Evolutionary conservation across 2,888 invertebrate species (phyloP).

Genomic region (Sphaerophoria rueppellii): DNA sequence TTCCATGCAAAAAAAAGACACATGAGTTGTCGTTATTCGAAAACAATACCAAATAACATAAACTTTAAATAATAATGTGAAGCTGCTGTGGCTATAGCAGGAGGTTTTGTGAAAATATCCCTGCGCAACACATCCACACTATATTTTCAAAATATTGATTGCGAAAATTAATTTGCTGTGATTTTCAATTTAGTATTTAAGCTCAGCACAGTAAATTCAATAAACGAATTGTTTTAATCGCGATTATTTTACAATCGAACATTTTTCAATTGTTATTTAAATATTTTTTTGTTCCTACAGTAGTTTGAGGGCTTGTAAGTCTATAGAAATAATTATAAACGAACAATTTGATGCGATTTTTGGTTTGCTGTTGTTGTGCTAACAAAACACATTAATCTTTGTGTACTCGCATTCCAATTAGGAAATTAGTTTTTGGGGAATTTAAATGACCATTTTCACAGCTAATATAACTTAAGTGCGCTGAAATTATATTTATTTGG

Average conservation of each 20-base stretch:
- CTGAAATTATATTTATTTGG: background rate
- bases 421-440: slow-evolving; percentile 6
- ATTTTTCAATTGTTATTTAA: background rate
- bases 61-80: no score
- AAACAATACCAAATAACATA: no score
- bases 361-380: slow-evolving; percentile 1
- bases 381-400: background rate
- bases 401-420: slow-evolving; percentile 36
- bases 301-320: slow-evolving; percentile 4
- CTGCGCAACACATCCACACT: background rate
- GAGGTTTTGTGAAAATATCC: background rate
- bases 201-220: slow-evolving; percentile 1
- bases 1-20: no score
- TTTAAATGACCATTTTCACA: slow-evolving; percentile 15
- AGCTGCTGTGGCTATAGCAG: no score
- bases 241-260: slow-evolving; percentile 19
- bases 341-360: slow-evolving; percentile 30
- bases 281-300: background rate
- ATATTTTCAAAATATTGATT: slow-evolving; percentile 1
- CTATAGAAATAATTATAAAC: slow-evolving; percentile 29
- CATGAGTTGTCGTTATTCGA: no score
- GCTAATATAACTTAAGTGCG: slow-evolving; percentile 11
- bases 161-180: slow-evolving; percentile 19
- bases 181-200: slow-evolving; percentile 24
- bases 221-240: slow-evolving; percentile 32